These are phyloP conservation scores for Rhabdomys dilectus DNA, from an alignment of 2,113 vertebrate species.

Conservation along the genomic window DNA sequence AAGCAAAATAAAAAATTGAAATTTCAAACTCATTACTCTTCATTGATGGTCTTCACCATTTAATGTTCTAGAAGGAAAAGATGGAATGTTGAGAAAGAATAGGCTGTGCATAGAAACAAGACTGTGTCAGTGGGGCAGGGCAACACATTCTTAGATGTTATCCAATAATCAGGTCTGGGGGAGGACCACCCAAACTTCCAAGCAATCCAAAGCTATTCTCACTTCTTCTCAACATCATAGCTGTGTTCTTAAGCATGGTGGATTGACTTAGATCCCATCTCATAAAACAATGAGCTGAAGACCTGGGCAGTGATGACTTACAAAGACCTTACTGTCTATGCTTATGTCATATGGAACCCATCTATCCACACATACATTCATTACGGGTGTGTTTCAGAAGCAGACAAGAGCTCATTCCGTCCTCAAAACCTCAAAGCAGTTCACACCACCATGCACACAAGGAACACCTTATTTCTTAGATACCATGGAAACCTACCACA, in stretches of 20 bases:
- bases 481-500: neutral
- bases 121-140: neutral
- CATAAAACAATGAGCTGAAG: neutral
- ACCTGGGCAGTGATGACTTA: neutral
- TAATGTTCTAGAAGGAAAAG: neutral
- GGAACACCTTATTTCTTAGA: neutral
- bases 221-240: neutral
- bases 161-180: neutral
- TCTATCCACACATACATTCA: neutral
- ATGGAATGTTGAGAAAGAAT: rapidly evolving
- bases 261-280: neutral
- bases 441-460: neutral
- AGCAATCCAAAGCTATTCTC: too few species aligned
- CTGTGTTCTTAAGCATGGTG: neutral
- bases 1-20: neutral
- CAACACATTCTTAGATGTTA: neutral
- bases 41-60: neutral
- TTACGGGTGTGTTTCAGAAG: neutral
- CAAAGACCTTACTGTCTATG: neutral
- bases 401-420: neutral
- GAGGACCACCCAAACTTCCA: neutral
- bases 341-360: neutral
- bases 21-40: neutral
- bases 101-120: neutral
- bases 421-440: neutral